These are phyloP conservation scores for Gymnothorax javanicus DNA, from an alignment of 2,797 vertebrate species.

Conservation along the genomic window DNA sequence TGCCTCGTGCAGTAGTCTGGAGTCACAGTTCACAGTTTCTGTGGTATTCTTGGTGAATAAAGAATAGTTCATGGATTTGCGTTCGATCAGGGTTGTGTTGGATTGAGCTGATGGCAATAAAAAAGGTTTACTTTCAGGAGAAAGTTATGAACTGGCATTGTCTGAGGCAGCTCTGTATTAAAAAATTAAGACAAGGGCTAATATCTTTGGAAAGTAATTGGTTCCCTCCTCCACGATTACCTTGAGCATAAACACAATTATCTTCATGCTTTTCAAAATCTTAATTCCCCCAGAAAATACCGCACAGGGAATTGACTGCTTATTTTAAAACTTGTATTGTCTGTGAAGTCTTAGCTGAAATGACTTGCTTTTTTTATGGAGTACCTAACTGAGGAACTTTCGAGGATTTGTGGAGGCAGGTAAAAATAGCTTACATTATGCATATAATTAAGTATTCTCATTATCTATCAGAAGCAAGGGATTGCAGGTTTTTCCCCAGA, in stretches of 20 bases:
- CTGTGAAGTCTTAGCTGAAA: not conserved
- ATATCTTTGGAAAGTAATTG: constrained; percentile 39
- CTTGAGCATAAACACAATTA: constrained; percentile 24
- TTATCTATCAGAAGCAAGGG: not conserved
- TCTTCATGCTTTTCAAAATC: not conserved
- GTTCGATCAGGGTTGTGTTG: not conserved
- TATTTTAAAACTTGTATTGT: constrained; percentile 7
- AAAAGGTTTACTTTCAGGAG: constrained; percentile 5
- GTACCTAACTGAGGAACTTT: not conserved
- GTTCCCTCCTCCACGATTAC: constrained; percentile 26
- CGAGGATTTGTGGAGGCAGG: not conserved
- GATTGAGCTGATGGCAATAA: constrained; percentile 8
- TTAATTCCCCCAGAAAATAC: constrained; percentile 2
- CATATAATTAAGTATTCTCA: not conserved
- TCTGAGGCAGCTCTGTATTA: constrained; percentile 21
- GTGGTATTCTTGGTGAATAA: not conserved
- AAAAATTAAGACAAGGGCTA: constrained; percentile 36
- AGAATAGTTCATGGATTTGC: not conserved
- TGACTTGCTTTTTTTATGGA: not conserved
- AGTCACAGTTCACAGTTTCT: too few species aligned
- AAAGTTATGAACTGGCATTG: constrained; percentile 11
- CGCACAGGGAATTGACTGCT: constrained; percentile 23
- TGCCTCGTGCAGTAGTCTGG: too few species aligned
- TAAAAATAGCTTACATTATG: not conserved
- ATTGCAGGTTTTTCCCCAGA: not conserved